These are phyloP conservation scores for Philantomba maxwellii DNA, from an alignment of 2,113 vertebrate species.

Conservation along the genomic window DNA sequence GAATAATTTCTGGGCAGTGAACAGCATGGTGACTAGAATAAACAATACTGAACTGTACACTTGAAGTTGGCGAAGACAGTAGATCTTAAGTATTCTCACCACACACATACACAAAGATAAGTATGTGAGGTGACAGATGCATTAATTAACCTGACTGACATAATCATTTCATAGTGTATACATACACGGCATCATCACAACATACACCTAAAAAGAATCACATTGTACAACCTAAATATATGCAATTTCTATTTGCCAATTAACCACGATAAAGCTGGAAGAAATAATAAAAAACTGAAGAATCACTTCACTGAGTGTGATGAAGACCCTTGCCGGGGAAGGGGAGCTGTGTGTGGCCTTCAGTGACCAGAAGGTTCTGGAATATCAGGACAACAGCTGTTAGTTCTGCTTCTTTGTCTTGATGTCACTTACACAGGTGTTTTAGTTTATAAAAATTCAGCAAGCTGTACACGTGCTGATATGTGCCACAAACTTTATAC, in stretches of 20 bases:
- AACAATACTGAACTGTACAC: background rate
- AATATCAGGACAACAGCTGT: background rate
- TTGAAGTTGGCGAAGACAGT: background rate
- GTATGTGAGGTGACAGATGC: background rate
- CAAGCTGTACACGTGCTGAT: background rate
- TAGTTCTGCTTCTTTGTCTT: background rate
- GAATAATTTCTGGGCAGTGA: background rate
- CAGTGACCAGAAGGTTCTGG: background rate
- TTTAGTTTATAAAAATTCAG: background rate
- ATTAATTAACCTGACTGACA: background rate
- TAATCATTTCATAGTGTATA: background rate
- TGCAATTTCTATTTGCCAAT: background rate
- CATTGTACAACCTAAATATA: background rate
- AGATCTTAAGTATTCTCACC: background rate
- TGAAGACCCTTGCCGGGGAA: background rate
- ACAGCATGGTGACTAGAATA: background rate
- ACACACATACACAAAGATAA: background rate
- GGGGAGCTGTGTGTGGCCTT: accelerated
- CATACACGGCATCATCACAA: background rate
- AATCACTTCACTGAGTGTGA: background rate
- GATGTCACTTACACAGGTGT: background rate
- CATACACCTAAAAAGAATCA: background rate
- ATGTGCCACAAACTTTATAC: background rate
- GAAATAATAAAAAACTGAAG: background rate
- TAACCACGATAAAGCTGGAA: background rate